phyloP scores from a whole-genome alignment of 2,797 vertebrate species.

The Thripadectes ignobilis region DNA sequence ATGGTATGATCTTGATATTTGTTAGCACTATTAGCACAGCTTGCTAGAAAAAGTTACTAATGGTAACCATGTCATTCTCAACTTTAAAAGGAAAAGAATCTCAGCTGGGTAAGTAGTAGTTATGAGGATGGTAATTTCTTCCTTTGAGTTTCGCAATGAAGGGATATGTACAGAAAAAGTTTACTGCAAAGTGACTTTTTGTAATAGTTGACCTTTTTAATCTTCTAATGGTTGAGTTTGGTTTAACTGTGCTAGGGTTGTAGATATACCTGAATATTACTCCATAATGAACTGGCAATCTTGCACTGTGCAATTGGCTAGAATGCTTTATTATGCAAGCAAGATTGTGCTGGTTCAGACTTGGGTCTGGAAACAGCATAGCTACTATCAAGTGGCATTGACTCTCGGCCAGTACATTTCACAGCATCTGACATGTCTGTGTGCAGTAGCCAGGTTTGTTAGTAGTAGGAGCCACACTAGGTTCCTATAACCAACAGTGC shows the following conservation, averaged over 20 bases:
- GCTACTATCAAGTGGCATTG: not conserved
- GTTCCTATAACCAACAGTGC: not conserved
- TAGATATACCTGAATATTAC: not conserved
- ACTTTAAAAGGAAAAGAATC: not conserved
- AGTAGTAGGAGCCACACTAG: not conserved
- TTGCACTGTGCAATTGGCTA: not conserved
- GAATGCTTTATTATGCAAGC: not conserved
- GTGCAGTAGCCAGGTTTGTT: not conserved
- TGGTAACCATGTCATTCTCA: not conserved
- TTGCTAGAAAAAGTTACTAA: not conserved
- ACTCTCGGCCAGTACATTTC: not conserved
- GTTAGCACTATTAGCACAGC: not conserved
- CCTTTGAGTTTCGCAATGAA: not conserved
- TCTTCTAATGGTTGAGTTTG: not conserved
- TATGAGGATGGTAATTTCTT: not conserved
- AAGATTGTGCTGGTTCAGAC: not conserved
- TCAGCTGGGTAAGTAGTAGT: not conserved
- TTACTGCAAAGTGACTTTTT: not conserved
- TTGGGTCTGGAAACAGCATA: not conserved
- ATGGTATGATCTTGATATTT: not conserved
- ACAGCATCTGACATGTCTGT: not conserved
- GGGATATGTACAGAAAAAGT: not conserved
- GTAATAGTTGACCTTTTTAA: not conserved
- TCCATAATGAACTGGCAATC: not conserved
- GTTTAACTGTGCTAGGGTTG: not conserved